These are phyloP conservation scores for Drosophila cracens DNA, from an alignment of 2,888 invertebrate species.

Conservation along the genomic window DNA sequence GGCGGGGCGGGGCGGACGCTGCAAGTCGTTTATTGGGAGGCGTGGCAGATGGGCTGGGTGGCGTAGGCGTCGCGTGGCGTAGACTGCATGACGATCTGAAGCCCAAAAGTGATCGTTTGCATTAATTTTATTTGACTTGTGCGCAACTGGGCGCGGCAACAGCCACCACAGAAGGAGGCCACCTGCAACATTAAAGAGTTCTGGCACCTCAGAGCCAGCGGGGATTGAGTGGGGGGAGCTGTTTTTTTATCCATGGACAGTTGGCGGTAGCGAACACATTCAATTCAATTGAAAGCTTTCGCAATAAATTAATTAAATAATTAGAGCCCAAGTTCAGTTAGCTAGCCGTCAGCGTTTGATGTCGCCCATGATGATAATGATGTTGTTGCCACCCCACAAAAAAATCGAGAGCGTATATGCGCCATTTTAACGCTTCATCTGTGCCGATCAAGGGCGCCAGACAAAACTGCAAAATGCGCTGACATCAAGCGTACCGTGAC, in stretches of 20 bases:
- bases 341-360: constrained; percentile 47
- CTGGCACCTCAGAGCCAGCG: neutral
- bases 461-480: constrained; percentile 30
- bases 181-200: constrained; percentile 66
- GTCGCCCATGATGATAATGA: constrained; percentile 43
- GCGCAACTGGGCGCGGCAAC: constrained; percentile 75
- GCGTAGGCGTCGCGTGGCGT: constrained; percentile 77
- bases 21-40: constrained; percentile 36
- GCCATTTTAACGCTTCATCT: constrained; percentile 74
- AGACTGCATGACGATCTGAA: constrained; percentile 73
- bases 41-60: constrained; percentile 41
- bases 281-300: constrained; percentile 68
- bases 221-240: neutral
- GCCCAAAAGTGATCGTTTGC: constrained; percentile 25
- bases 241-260: constrained; percentile 25
- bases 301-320: constrained; percentile 80
- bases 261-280: constrained; percentile 26
- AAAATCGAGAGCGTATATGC: constrained; percentile 36
- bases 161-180: constrained; percentile 57
- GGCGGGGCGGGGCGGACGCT: neutral
- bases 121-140: constrained; percentile 68
- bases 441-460: constrained; percentile 58
- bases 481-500: constrained; percentile 46
- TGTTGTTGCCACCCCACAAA: constrained; percentile 39
- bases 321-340: constrained; percentile 73